Percentiles rank a stretch among this genome's conserved stretches.
Conservation (phyloP, 2,113 vertebrate genomes). For the Camelus bactrianus region DNA sequence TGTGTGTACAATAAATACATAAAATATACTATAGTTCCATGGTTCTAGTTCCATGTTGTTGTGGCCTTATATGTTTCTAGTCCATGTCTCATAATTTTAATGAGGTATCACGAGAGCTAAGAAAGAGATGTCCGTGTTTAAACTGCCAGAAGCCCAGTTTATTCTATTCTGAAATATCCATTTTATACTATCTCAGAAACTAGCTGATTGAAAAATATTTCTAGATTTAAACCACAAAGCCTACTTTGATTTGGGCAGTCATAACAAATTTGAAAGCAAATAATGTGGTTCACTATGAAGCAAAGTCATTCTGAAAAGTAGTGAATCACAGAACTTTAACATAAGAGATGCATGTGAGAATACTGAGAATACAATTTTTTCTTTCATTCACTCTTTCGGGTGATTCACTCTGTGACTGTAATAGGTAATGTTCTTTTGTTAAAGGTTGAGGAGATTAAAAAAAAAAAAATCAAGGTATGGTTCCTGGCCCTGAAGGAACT, state of each 20-base stretch:
- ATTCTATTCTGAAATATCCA: neutral
- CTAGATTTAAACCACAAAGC: neutral
- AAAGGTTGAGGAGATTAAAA: neutral
- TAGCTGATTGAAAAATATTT: slow-evolving; percentile 23
- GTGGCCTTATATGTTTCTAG: neutral
- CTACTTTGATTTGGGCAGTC: slow-evolving; percentile 9
- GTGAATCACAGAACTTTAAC: neutral
- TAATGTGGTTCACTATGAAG: neutral
- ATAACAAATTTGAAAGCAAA: neutral
- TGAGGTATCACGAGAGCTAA: neutral
- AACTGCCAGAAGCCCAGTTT: neutral
- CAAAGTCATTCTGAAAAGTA: neutral
- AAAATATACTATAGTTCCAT: neutral
- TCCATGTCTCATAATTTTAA: slow-evolving; percentile 11
- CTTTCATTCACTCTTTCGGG: neutral
- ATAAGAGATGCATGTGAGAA: neutral
- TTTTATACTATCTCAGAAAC: slow-evolving; percentile 11
- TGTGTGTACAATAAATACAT: neutral
- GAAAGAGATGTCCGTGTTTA: slow-evolving; percentile 16
- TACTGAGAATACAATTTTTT: neutral
- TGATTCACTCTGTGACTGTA: neutral
- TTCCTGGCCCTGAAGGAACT: neutral
- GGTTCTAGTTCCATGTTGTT: neutral
- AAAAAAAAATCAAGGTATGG: neutral
- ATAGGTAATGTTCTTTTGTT: neutral